These are phyloP conservation scores for Hyaena hyaena DNA, from an alignment of 2,113 vertebrate species.

Conservation along the genomic window DNA sequence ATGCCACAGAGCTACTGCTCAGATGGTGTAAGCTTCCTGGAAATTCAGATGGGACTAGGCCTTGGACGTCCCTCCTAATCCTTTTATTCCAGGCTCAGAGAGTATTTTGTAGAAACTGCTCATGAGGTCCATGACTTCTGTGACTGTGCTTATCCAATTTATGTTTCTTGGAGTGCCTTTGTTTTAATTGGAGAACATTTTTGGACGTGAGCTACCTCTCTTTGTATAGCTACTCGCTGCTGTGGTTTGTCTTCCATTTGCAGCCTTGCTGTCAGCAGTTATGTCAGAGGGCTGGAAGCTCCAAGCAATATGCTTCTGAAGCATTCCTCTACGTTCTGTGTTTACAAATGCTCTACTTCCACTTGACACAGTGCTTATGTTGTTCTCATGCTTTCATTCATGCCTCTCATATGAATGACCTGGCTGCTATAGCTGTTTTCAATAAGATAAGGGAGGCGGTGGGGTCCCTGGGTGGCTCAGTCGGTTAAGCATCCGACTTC, in stretches of 20 bases:
- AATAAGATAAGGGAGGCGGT: not conserved
- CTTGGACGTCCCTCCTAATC: not conserved
- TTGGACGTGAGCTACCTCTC: not conserved
- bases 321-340: not conserved
- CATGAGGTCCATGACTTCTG: not conserved
- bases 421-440: not conserved
- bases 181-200: not conserved
- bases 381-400: not conserved
- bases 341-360: not conserved
- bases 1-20: not conserved
- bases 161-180: slow-evolving; percentile 42
- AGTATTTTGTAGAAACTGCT: not conserved
- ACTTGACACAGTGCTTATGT: not conserved
- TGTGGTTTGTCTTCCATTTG: not conserved
- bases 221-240: not conserved
- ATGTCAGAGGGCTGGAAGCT: not conserved
- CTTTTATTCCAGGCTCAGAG: not conserved
- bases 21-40: not conserved
- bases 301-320: not conserved
- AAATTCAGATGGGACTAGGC: not conserved
- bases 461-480: too few species aligned
- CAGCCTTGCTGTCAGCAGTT: not conserved
- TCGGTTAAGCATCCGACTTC: too few species aligned
- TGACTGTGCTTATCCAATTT: not conserved
- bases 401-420: not conserved